Conservation (phyloP, 1,140 invertebrate genomes). For the Orius insidiosus region DNA sequence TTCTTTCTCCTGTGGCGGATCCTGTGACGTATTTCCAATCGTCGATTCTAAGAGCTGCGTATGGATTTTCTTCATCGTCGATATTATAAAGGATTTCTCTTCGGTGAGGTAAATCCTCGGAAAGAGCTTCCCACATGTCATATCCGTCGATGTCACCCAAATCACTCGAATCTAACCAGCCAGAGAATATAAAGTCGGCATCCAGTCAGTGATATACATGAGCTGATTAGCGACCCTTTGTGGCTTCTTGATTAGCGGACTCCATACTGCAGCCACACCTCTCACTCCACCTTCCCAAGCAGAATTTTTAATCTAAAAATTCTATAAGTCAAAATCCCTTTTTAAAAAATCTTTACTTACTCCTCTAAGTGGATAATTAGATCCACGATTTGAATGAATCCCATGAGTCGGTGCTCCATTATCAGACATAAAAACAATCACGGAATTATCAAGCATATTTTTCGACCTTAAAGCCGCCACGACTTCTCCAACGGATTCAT, state of each 20-base stretch:
- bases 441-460: constrained; percentile 50
- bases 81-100: constrained; percentile 55
- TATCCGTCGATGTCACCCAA: constrained; percentile 43
- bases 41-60: constrained; percentile 40
- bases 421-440: constrained; percentile 59
- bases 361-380: constrained; percentile 74
- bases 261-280: constrained; percentile 62
- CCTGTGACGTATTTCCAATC: constrained; percentile 52
- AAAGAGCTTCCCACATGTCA: constrained; percentile 47
- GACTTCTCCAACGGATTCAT: constrained; percentile 65
- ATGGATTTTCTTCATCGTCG: constrained; percentile 40
- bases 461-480: constrained; percentile 46
- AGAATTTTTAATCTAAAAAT: constrained; percentile 49
- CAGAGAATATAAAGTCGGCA: constrained; percentile 57
- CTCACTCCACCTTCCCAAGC: constrained; percentile 76
- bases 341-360: constrained; percentile 27
- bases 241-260: constrained; percentile 38
- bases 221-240: constrained; percentile 49
- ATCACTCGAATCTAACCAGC: constrained; percentile 25
- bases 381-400: constrained; percentile 55
- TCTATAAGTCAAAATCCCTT: neutral
- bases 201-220: constrained; percentile 71
- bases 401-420: constrained; percentile 62
- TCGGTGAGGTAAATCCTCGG: constrained; percentile 29
- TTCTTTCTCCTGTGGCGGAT: constrained; percentile 19